Conservation (phyloP, 2,888 invertebrate species). For the Eumacrocentrus americanus region DNA sequence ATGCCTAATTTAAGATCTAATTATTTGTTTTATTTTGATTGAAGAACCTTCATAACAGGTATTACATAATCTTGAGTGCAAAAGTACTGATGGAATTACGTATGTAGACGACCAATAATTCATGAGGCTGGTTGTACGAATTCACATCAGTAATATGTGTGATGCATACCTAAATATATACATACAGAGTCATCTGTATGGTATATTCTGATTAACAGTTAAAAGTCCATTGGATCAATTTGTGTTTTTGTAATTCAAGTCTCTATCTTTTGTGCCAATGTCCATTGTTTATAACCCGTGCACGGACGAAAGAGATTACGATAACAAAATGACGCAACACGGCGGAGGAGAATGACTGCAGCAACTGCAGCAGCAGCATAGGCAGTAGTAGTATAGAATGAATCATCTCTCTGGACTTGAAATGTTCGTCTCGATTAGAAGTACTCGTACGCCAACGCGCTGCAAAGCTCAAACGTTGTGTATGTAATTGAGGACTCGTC, state of each 20-base stretch:
- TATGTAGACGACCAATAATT: neutral
- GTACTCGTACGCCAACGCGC: neutral
- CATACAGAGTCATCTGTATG: neutral
- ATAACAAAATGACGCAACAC: slow-evolving; percentile 41
- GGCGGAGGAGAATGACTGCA: slow-evolving; percentile 37
- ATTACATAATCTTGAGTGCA: neutral
- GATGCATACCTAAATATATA: no score
- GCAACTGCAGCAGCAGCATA: slow-evolving; percentile 20
- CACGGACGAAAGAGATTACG: slow-evolving; percentile 34
- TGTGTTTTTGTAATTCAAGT: neutral
- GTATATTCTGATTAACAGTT: neutral
- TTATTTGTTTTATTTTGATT: slow-evolving; percentile 10
- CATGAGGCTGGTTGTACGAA: neutral
- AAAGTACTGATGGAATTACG: no score
- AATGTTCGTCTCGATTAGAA: slow-evolving; percentile 25
- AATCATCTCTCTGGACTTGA: slow-evolving; percentile 22
- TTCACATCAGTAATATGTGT: no score
- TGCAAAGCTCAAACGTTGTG: neutral
- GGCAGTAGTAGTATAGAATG: no score
- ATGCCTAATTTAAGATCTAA: slow-evolving; percentile 35
- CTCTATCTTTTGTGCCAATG: neutral
- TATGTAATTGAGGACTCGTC: no score
- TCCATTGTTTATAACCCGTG: neutral
- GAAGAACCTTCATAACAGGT: neutral
- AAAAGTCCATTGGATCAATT: neutral